phyloP scores from a whole-genome alignment of 2,888 invertebrate species.

The Pseudanteris insignis region DNA sequence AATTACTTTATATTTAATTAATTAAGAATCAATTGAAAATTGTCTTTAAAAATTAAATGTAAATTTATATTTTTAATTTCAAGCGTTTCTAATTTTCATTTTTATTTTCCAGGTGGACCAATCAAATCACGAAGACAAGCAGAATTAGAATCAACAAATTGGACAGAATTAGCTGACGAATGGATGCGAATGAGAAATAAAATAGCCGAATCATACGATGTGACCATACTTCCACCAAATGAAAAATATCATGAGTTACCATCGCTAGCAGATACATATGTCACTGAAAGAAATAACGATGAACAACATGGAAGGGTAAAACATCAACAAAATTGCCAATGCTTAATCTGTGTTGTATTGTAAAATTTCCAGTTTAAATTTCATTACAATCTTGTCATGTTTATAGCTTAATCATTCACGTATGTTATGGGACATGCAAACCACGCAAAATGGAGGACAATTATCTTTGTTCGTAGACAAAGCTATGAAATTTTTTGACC shows the following conservation, averaged over 20 bases:
- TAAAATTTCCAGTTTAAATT: no score
- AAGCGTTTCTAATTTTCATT: no score
- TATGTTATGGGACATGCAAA: constrained; percentile 78
- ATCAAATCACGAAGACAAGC: constrained; percentile 49
- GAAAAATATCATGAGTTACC: constrained; percentile 52
- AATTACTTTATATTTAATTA: no score
- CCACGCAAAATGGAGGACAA: constrained; percentile 73
- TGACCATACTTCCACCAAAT: constrained; percentile 53
- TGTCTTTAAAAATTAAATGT: no score
- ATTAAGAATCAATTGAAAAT: no score
- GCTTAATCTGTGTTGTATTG: not conserved
- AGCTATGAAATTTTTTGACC: constrained; percentile 81
- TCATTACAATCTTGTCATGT: no score
- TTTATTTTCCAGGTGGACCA: constrained; percentile 32
- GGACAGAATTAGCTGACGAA: constrained; percentile 60
- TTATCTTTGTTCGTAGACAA: constrained; percentile 84
- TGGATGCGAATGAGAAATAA: constrained; percentile 56
- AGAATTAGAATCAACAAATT: constrained; percentile 55
- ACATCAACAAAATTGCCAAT: not conserved
- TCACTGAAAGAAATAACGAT: constrained; percentile 47
- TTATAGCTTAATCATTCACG: constrained; percentile 65
- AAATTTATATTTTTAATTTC: no score
- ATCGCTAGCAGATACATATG: constrained; percentile 47
- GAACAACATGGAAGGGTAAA: constrained; percentile 54
- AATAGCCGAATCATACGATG: constrained; percentile 49